A percentile compares a stretch with the other conserved stretches of the same genome.
These are phyloP conservation scores for Bacillus rossius DNA, from an alignment of 1,140 invertebrate genomes.

Conservation along the genomic window DNA sequence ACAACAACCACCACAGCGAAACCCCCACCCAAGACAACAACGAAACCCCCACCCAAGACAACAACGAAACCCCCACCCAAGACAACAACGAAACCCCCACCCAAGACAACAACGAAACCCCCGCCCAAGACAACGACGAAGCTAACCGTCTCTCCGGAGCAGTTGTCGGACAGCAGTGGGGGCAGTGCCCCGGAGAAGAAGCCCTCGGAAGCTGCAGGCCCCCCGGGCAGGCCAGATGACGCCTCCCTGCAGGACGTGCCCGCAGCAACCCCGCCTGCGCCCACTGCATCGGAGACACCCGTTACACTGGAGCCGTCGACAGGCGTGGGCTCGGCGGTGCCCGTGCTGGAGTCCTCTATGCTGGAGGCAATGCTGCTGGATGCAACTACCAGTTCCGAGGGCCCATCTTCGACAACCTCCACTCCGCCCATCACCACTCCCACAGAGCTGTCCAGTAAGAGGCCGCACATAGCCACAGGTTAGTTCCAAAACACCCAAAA, in stretches of 20 bases:
- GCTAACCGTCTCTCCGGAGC: not conserved
- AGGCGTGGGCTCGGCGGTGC: constrained; percentile 3
- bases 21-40: constrained; percentile 23
- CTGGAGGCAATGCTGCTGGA: constrained; percentile 8
- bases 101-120: not conserved
- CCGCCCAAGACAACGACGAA: constrained; percentile 6
- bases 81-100: constrained; percentile 13
- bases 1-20: constrained; percentile 7
- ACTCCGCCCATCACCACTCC: not conserved
- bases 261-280: too few species aligned
- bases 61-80: constrained; percentile 5
- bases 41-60: constrained; percentile 9
- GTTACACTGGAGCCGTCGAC: constrained; percentile 25
- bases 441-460: not conserved
- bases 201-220: not conserved
- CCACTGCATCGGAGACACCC: not conserved
- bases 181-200: not conserved
- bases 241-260: not conserved
- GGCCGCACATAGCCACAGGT: not conserved
- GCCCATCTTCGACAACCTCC: not conserved
- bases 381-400: not conserved
- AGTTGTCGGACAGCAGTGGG: not conserved
- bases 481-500: too few species aligned
- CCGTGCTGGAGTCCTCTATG: constrained; percentile 21
- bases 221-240: too few species aligned